Evolutionary conservation across 2,113 vertebrate genomes (phyloP).

Genomic region (Leptobrachium leishanense): DNA sequence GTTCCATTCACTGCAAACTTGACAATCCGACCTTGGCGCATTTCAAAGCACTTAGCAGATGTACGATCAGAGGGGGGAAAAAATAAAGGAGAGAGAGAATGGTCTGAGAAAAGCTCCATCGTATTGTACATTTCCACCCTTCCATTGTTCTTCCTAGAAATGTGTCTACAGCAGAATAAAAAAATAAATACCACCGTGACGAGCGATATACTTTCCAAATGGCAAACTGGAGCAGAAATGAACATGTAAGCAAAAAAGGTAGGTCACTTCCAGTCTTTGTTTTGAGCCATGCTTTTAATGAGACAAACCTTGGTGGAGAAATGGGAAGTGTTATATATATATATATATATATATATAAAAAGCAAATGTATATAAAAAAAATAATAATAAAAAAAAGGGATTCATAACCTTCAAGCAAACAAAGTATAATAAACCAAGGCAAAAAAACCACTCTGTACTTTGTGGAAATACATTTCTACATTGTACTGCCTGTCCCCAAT

Average conservation of each 20-base stretch:
- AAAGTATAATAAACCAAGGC: slow-evolving; percentile 72
- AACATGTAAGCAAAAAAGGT: slow-evolving; percentile 68
- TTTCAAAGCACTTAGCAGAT: slow-evolving; percentile 49
- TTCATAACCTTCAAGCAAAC: slow-evolving; percentile 73
- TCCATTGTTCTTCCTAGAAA: slow-evolving; percentile 54
- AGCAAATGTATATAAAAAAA: neutral
- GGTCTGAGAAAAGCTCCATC: slow-evolving; percentile 36
- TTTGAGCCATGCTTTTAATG: slow-evolving; percentile 75
- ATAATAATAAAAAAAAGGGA: slow-evolving; percentile 49
- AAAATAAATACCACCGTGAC: slow-evolving; percentile 53
- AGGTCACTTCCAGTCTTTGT: slow-evolving; percentile 91
- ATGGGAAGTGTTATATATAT: slow-evolving; percentile 59
- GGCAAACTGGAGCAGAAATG: slow-evolving; percentile 78
- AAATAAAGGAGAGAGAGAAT: slow-evolving; percentile 30
- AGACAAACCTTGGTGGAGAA: slow-evolving; percentile 74
- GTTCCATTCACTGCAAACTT: slow-evolving; percentile 38
- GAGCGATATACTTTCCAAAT: slow-evolving; percentile 70
- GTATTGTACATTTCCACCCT: slow-evolving; percentile 27
- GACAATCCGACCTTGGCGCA: slow-evolving; percentile 37
- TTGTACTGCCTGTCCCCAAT: slow-evolving; percentile 72
- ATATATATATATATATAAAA: too few species aligned
- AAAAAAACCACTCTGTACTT: slow-evolving; percentile 67
- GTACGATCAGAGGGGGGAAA: neutral
- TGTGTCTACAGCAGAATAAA: slow-evolving; percentile 53
- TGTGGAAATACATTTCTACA: slow-evolving; percentile 73